A percentile compares a stretch with the other conserved stretches of the same genome.
Evolutionary conservation across 2,113 vertebrate genomes (phyloP).

Genomic region (Rhinichthys klamathensis): DNA sequence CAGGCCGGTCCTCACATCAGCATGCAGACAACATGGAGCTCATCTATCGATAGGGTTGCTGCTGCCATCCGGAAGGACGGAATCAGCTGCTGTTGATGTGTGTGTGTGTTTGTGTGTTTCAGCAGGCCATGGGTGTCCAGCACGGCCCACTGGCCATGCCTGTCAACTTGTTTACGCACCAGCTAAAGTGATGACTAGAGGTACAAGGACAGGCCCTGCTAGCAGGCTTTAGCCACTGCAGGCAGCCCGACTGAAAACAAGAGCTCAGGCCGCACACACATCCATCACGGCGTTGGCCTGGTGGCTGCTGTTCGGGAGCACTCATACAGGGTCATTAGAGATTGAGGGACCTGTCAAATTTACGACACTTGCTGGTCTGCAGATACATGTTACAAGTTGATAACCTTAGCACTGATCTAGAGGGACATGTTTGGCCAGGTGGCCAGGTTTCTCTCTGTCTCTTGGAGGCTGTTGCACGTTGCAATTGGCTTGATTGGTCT

Average conservation of each 20-base stretch:
- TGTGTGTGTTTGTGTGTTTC: conserved; percentile 23
- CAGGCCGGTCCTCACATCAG: conserved; percentile 30
- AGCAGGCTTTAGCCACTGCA: conserved; percentile 39
- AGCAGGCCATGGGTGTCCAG: conserved; percentile 47
- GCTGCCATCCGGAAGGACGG: conserved; percentile 29
- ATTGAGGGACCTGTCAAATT: conserved; percentile 54
- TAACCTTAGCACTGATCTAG: conserved; percentile 24
- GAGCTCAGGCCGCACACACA: conserved; percentile 40
- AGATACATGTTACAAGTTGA: conserved; percentile 36
- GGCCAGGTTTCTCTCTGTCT: conserved; percentile 11
- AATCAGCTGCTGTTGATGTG: conserved; percentile 22
- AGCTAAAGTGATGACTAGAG: conserved; percentile 48
- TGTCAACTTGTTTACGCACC: conserved; percentile 50
- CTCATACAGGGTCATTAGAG: conserved; percentile 41
- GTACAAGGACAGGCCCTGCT: conserved; percentile 52
- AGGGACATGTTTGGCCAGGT: background rate
- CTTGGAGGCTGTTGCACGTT: background rate
- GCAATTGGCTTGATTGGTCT: background rate
- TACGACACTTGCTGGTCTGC: conserved; percentile 19
- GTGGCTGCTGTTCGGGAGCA: conserved; percentile 33
- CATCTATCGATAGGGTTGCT: conserved; percentile 41
- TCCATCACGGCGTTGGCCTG: conserved; percentile 41
- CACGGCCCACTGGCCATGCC: conserved; percentile 39
- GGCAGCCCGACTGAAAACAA: conserved; percentile 33
- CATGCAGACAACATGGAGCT: conserved; percentile 47